phyloP scores from a whole-genome alignment of 2,797 vertebrate genomes.

The Tragelaphus oryx region DNA sequence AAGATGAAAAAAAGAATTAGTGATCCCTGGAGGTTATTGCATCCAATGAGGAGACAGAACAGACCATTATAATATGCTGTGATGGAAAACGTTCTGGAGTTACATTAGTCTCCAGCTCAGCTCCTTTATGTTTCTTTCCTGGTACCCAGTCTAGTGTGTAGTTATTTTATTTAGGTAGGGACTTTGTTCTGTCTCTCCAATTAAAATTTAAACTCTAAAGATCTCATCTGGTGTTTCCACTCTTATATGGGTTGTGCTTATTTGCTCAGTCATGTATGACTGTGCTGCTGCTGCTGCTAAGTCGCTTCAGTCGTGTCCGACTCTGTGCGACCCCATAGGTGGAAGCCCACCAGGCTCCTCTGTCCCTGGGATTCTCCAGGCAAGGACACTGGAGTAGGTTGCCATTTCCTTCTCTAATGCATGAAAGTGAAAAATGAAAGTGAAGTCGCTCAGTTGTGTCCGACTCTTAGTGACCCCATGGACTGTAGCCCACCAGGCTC shows the following conservation, averaged over 20 bases:
- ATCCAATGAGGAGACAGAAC: conserved; percentile 2
- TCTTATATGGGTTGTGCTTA: not conserved
- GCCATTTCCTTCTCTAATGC: too few relatives aligned
- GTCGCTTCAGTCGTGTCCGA: too few relatives aligned
- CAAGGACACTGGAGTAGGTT: too few relatives aligned
- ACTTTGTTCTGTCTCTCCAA: not conserved
- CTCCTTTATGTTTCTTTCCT: not conserved
- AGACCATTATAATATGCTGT: not conserved
- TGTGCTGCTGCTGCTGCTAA: too few relatives aligned
- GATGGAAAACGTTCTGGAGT: not conserved
- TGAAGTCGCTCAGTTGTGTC: too few relatives aligned
- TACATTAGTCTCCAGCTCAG: not conserved
- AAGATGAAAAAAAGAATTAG: not conserved
- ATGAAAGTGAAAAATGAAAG: too few relatives aligned
- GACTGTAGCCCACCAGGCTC: too few relatives aligned
- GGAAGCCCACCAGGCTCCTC: too few relatives aligned
- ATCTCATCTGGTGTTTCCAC: not conserved
- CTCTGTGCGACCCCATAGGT: too few relatives aligned
- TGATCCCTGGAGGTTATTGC: not conserved
- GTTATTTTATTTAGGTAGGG: not conserved
- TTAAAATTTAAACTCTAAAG: not conserved
- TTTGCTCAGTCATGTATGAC: not conserved
- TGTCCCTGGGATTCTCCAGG: too few relatives aligned
- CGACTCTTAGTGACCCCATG: too few relatives aligned
- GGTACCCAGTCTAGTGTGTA: not conserved